Evolutionary conservation across 2,888 invertebrate genomes (phyloP).

Genomic region (Gymnoscelis rufifasciata): DNA sequence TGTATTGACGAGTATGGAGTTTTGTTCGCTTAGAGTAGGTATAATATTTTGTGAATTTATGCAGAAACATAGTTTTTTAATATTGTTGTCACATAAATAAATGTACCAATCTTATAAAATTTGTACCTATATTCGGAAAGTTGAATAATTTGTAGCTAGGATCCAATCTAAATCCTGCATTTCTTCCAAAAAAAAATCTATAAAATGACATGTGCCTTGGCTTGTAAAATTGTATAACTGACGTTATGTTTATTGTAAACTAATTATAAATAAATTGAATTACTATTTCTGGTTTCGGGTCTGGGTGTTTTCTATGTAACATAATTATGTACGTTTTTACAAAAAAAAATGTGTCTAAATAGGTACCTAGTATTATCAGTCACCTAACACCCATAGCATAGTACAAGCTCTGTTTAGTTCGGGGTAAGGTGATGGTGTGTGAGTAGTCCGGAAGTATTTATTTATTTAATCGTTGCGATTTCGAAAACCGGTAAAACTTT

Average conservation of each 20-base stretch:
- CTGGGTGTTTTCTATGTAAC: too few species aligned
- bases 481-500: too few species aligned
- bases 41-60: slow-evolving; percentile 77
- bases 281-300: slow-evolving; percentile 45
- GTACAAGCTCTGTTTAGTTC: too few species aligned
- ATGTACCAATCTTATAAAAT: slow-evolving; percentile 78
- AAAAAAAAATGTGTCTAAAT: too few species aligned
- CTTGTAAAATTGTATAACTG: slow-evolving; percentile 66
- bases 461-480: too few species aligned
- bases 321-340: too few species aligned
- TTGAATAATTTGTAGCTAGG: slow-evolving; percentile 78
- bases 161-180: slow-evolving; percentile 75
- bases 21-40: slow-evolving; percentile 77
- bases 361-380: too few species aligned
- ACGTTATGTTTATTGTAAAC: slow-evolving; percentile 61
- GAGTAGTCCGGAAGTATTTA: too few species aligned
- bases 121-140: slow-evolving; percentile 79
- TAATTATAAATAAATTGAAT: slow-evolving; percentile 41
- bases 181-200: slow-evolving; percentile 67
- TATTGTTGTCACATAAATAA: slow-evolving; percentile 77
- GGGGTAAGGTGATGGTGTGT: too few species aligned
- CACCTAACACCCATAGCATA: too few species aligned
- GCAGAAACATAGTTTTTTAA: slow-evolving; percentile 79
- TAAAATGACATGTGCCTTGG: slow-evolving; percentile 76
- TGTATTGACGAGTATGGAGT: slow-evolving; percentile 65